Conservation (phyloP, 2,797 vertebrate species). For the Mus minutoides region DNA sequence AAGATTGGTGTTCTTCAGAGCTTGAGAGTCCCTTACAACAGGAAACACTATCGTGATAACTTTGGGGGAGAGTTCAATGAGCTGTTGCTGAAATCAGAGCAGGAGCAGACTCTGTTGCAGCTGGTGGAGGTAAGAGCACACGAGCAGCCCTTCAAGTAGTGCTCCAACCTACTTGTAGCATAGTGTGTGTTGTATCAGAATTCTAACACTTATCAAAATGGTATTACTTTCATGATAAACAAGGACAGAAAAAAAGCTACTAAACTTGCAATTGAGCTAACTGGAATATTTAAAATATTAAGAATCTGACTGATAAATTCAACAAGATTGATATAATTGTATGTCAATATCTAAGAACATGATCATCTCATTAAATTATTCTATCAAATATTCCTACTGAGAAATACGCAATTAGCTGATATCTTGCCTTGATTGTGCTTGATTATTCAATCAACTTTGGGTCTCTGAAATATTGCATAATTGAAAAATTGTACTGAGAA, state of each 20-base stretch:
- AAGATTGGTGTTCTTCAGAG: slow-evolving; percentile 96
- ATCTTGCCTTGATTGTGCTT: not conserved
- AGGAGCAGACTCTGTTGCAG: slow-evolving; percentile 93
- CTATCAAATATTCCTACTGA: slow-evolving; percentile 2
- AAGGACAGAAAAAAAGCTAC: not conserved
- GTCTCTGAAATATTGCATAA: not conserved
- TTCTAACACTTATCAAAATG: not conserved
- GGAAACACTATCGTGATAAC: slow-evolving; percentile 95
- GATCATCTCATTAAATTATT: not conserved
- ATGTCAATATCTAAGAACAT: not conserved
- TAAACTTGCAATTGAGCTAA: slow-evolving; percentile 1
- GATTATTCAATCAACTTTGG: not conserved
- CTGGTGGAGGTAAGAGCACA: slow-evolving; percentile 92
- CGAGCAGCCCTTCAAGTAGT: rapidly evolving
- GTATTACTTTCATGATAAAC: not conserved
- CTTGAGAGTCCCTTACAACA: slow-evolving; percentile 96
- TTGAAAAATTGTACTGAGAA: not conserved
- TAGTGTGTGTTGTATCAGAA: not conserved
- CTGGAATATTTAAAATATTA: slow-evolving; percentile 28
- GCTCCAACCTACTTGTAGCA: rapidly evolving
- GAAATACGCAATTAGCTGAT: slow-evolving; percentile 18
- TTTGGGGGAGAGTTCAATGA: slow-evolving; percentile 94
- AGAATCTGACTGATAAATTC: not conserved
- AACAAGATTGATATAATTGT: not conserved
- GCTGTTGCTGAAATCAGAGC: slow-evolving; percentile 90